Conservation (phyloP, 2,113 vertebrate species). For the Saguinus imperator region DNA sequence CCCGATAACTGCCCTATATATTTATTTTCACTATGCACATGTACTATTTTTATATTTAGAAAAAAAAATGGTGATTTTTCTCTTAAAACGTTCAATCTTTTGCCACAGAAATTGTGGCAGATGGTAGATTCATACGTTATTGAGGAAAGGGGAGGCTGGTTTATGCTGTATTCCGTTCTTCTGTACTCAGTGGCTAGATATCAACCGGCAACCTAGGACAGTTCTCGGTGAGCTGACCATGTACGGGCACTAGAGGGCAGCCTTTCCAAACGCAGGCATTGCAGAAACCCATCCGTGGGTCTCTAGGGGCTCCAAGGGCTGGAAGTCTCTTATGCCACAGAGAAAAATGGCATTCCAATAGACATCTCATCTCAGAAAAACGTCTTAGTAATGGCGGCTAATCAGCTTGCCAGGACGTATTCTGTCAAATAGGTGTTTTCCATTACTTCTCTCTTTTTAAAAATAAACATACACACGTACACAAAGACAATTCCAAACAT, state of each 20-base stretch:
- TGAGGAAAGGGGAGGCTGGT: neutral
- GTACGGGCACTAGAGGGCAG: slow-evolving; percentile 46
- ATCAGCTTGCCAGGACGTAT: neutral
- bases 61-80: neutral
- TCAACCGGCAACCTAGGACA: accelerated
- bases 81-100: neutral
- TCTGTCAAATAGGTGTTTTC: slow-evolving; percentile 20
- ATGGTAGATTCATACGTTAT: neutral
- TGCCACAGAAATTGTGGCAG: neutral
- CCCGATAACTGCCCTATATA: neutral
- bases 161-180: neutral
- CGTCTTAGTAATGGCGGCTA: neutral
- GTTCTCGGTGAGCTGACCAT: neutral
- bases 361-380: slow-evolving; percentile 53
- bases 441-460: neutral
- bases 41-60: neutral
- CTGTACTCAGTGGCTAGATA: too few relatives aligned
- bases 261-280: slow-evolving; percentile 2
- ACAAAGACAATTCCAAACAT: slow-evolving; percentile 59
- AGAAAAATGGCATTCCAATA: slow-evolving; percentile 41
- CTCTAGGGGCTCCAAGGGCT: neutral
- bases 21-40: neutral
- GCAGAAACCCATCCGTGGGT: neutral
- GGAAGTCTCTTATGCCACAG: neutral
- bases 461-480: slow-evolving; percentile 45